Percentiles rank a stretch among this genome's conserved stretches.
These are phyloP conservation scores for Agrotis puta DNA, from an alignment of 2,888 invertebrate species.

Conservation along the genomic window DNA sequence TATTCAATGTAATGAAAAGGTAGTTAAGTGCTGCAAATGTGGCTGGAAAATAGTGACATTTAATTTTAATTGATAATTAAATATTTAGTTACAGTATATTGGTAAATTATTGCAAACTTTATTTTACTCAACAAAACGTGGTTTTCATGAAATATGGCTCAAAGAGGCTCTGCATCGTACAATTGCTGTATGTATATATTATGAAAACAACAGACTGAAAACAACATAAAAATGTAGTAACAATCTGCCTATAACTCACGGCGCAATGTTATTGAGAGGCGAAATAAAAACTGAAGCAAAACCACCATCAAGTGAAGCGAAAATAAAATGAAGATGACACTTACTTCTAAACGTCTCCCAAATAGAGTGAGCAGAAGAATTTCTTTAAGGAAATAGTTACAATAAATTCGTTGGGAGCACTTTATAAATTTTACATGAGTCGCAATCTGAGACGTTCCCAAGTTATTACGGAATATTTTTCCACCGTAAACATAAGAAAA, in stretches of 20 bases:
- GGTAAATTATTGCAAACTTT: not conserved
- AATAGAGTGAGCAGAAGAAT: constrained; percentile 31
- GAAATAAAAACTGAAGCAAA: constrained; percentile 9
- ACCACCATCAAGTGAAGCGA: not conserved
- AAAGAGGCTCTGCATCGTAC: not conserved
- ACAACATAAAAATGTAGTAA: not conserved
- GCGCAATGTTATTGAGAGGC: not conserved
- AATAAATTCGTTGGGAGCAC: constrained; percentile 41
- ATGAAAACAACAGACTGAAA: not conserved
- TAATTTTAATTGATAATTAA: not conserved
- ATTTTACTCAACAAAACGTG: not conserved
- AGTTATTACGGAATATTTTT: constrained; percentile 60
- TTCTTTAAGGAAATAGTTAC: constrained; percentile 44
- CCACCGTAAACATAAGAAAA: constrained; percentile 56
- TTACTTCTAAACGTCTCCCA: constrained; percentile 17
- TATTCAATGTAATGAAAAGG: not conserved
- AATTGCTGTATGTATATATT: not conserved
- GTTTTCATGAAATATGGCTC: not conserved
- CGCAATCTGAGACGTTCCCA: constrained; percentile 40
- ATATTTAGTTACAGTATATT: no score
- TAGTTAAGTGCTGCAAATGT: not conserved
- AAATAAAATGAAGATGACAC: constrained; percentile 13
- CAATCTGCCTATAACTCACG: not conserved
- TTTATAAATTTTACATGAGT: constrained; percentile 61
- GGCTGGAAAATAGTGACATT: not conserved